Base-by-base conservation (phyloP, 64 coral and sea anemone genomes). In the Stylophora pistillata region DNA sequence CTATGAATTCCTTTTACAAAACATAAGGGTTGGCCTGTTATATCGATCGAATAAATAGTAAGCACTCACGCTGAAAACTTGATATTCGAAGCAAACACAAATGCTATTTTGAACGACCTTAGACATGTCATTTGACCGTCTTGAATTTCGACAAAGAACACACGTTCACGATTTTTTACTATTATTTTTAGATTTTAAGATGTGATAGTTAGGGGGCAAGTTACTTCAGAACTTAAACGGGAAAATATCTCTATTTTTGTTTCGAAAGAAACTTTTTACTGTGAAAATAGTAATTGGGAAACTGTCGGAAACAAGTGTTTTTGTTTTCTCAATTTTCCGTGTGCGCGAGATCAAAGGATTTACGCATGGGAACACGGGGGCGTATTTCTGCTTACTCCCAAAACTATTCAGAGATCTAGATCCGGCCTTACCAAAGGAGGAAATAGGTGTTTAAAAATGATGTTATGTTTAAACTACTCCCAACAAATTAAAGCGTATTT, bases 101-200 rank as follows among this genome's bases (percentile, higher is more conserved):
- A 58, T 41, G 78, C 32, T 52, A 26, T 37, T 84, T 69, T 69
- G 59, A 82, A 37, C 79, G 59, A 79, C 77, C 58, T 0, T 58
- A 32, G 32, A 70, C 61, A 25, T 84, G 80, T 84, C 80, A 84
- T 33, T 68, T 69, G 66, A 33, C 60, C 80, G 62, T 32, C 16
- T 84, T 84, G 23, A 69, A 53, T 84, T 84, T 84, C 80, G 80
- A 70, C 32, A 70, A 70, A 84, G 17, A 52, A 47, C 62, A 70
- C 79, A 21, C 23, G 28, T 9, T 68, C 17, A 13, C 26, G 25
- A n/a, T 59, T 3, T n/a, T 82, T 82, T 52, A 10, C 41, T 84
- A 62, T 84, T 84, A 69, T 68, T 27, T 5, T 84, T 69, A 84
- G 80, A 84, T 69, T 20, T 32, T 14, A 68, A 63, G 21, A 9